These are phyloP conservation scores for Augochlora pura DNA, from an alignment of 1,140 invertebrate species.

Conservation along the genomic window DNA sequence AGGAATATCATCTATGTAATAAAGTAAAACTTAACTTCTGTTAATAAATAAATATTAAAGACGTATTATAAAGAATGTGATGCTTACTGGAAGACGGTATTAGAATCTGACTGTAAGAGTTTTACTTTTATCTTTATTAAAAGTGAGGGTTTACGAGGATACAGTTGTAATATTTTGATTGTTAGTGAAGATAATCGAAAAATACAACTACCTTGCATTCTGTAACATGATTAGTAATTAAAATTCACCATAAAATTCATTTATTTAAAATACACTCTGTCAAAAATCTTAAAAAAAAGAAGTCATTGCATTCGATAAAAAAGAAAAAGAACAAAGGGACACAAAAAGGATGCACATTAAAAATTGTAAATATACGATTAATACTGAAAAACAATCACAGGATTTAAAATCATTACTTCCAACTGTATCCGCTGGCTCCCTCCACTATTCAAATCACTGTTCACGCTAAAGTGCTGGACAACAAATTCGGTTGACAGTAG, in stretches of 20 bases:
- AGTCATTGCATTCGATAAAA: neutral
- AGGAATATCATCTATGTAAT: slow-evolving; percentile 58
- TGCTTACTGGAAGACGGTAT: slow-evolving; percentile 67
- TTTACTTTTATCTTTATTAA: slow-evolving; percentile 47
- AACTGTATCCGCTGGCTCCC: slow-evolving; percentile 55
- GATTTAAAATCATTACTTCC: neutral
- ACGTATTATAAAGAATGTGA: slow-evolving; percentile 61
- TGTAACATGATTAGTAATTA: neutral
- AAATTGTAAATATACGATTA: neutral
- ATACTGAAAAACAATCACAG: slow-evolving; percentile 28
- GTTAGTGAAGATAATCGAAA: slow-evolving; percentile 2
- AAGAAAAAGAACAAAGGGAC: neutral
- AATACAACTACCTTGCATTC: neutral
- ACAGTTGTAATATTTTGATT: slow-evolving; percentile 58
- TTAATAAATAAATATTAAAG: slow-evolving; percentile 65
- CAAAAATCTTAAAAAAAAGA: neutral
- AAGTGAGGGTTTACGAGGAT: slow-evolving; percentile 49
- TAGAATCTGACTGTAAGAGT: slow-evolving; percentile 58
- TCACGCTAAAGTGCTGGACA: slow-evolving; percentile 54
- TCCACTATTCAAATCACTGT: slow-evolving; percentile 31
- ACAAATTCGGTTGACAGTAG: slow-evolving; percentile 24
- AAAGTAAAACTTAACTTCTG: slow-evolving; percentile 60
- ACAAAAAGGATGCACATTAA: neutral
- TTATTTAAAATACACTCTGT: neutral
- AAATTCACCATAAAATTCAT: neutral